These are phyloP conservation scores for Pterocles orientalis DNA, from an alignment of 2,113 vertebrate species.

Conservation along the genomic window DNA sequence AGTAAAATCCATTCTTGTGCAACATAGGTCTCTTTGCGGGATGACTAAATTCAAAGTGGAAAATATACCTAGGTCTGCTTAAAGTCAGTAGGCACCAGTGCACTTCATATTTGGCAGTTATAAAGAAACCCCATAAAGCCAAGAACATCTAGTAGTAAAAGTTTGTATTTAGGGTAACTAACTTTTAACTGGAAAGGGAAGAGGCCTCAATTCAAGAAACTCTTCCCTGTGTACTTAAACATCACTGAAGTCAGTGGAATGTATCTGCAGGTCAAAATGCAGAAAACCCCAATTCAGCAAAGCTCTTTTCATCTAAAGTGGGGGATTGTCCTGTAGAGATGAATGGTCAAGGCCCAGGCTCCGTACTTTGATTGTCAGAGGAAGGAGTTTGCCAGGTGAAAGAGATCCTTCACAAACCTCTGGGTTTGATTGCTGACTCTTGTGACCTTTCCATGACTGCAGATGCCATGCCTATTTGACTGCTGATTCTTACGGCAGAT, in stretches of 20 bases:
- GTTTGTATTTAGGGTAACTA: neutral
- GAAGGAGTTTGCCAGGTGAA: neutral
- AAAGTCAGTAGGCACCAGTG: neutral
- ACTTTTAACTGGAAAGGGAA: neutral
- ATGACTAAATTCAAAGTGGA: neutral
- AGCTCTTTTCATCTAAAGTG: neutral
- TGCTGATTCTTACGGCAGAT: neutral
- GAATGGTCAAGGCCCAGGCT: neutral
- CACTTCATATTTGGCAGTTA: neutral
- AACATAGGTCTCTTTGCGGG: neutral
- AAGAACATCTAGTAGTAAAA: neutral
- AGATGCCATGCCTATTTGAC: neutral
- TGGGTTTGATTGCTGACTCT: neutral
- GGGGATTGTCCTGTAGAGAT: neutral
- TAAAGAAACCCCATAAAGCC: neutral
- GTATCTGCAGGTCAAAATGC: conserved; percentile 7
- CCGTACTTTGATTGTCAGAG: neutral
- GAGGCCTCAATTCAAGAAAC: neutral
- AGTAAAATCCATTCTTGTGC: neutral
- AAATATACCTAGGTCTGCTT: neutral
- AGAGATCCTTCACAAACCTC: neutral
- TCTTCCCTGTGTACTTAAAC: neutral
- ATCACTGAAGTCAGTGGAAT: neutral
- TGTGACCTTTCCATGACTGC: conserved; percentile 38
- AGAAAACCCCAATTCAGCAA: neutral